phyloP scores from a whole-genome alignment of 2,888 invertebrate species.

The Drosophila atripex region DNA sequence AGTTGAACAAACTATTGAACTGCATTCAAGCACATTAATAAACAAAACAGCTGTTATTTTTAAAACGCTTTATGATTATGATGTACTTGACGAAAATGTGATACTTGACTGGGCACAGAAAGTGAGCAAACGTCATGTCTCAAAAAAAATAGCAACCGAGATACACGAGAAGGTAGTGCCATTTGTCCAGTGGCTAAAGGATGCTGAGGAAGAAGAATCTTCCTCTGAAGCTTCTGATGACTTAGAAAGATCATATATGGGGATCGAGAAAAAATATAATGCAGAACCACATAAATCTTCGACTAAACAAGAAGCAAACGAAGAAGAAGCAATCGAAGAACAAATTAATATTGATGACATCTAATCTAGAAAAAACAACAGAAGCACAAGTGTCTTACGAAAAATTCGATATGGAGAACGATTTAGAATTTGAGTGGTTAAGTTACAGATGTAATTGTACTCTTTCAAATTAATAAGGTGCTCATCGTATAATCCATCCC shows the following conservation, averaged over 20 bases:
- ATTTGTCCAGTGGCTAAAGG: constrained; percentile 98
- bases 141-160: constrained; percentile 94
- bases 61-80: constrained; percentile 96
- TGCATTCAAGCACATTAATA: constrained; percentile 91
- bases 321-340: no score
- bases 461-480: constrained; percentile 6
- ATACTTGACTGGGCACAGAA: constrained; percentile 98
- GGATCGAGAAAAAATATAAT: constrained; percentile 72
- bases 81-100: constrained; percentile 97
- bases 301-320: constrained; percentile 84
- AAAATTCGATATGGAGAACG: constrained; percentile 12
- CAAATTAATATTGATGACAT: constrained; percentile 96
- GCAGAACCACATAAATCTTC: constrained; percentile 84
- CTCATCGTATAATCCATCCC: background rate
- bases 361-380: constrained; percentile 84
- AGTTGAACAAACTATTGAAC: constrained; percentile 95
- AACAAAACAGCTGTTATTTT: constrained; percentile 94
- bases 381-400: background rate
- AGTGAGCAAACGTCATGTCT: constrained; percentile 96
- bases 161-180: constrained; percentile 96
- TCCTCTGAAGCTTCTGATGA: constrained; percentile 87
- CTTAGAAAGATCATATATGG: no score
- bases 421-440: constrained; percentile 5
- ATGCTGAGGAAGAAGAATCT: constrained; percentile 97
- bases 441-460: constrained; percentile 6